A percentile compares a stretch with the other conserved stretches of the same genome.
These are phyloP conservation scores for Ormyrus nitidulus DNA, from an alignment of 2,888 invertebrate species.

Conservation along the genomic window DNA sequence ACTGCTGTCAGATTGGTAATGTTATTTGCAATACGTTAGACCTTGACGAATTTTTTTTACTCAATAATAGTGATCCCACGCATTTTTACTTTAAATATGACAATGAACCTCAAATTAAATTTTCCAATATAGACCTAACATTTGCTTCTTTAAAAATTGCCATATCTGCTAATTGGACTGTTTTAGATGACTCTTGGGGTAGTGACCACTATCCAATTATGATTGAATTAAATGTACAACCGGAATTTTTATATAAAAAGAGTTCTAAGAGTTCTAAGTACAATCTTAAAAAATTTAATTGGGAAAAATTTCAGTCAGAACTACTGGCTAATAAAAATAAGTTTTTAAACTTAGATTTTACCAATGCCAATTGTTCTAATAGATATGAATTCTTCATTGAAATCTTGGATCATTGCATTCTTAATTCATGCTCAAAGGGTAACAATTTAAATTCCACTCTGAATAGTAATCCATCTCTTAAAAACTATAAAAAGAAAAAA, in stretches of 20 bases:
- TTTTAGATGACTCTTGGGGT: background rate
- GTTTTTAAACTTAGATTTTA: background rate
- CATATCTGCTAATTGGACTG: background rate
- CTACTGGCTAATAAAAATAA: too few species aligned
- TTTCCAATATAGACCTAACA: background rate
- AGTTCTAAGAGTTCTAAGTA: background rate
- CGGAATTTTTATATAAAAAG: background rate
- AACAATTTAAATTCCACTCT: background rate
- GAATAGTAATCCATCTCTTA: background rate
- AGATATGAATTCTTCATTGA: too few species aligned
- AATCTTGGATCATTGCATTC: too few species aligned
- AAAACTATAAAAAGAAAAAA: background rate
- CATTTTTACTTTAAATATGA: background rate
- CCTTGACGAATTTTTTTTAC: background rate
- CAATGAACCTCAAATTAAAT: background rate
- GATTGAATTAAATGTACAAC: background rate
- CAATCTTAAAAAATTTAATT: background rate
- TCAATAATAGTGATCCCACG: background rate
- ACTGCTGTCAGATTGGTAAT: too few species aligned
- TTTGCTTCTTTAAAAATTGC: background rate
- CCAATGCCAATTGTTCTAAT: background rate
- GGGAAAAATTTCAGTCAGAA: background rate
- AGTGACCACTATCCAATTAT: background rate
- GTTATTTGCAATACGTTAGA: background rate
- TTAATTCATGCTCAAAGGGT: too few species aligned